Percentiles rank a stretch among this genome's conserved stretches.
phyloP scores from a whole-genome alignment of 2,888 invertebrate genomes.

The Dynastes hyllus region DNA sequence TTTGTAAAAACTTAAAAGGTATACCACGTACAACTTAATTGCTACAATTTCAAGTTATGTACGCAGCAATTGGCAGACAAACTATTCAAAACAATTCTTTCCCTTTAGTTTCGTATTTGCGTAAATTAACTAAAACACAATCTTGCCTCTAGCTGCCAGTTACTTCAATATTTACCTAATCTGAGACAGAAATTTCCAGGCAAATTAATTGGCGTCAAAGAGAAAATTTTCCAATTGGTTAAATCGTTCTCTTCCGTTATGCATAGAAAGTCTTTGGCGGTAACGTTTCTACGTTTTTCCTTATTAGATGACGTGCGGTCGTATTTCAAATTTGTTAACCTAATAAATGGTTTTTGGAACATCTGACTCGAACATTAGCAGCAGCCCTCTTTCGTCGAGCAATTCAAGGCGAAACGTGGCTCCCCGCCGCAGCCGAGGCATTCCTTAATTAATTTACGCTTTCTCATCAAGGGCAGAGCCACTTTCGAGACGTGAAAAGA shows the following conservation, averaged over 20 bases:
- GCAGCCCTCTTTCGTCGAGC: slow-evolving; percentile 8
- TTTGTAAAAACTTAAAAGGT: too few species aligned
- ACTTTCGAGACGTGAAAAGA: neutral
- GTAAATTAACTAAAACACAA: too few species aligned
- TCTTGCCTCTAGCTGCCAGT: neutral
- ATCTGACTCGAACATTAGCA: neutral
- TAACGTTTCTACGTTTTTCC: slow-evolving; percentile 22
- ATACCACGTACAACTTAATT: too few species aligned
- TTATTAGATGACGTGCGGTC: slow-evolving; percentile 26
- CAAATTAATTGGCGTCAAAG: slow-evolving; percentile 33
- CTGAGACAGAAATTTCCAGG: slow-evolving; percentile 17
- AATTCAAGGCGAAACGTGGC: neutral
- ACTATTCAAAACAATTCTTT: too few species aligned
- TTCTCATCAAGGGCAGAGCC: slow-evolving; percentile 34
- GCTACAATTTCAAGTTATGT: too few species aligned
- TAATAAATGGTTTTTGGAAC: slow-evolving; percentile 29
- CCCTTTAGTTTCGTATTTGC: too few species aligned
- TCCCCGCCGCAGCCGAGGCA: slow-evolving; percentile 7
- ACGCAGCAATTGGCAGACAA: too few species aligned
- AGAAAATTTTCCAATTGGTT: slow-evolving; percentile 39
- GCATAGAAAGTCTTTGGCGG: neutral
- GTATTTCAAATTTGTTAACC: slow-evolving; percentile 42
- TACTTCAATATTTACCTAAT: slow-evolving; percentile 9
- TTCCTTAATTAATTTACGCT: slow-evolving; percentile 44
- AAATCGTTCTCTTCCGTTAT: slow-evolving; percentile 5